Percentiles rank a stretch among this genome's conserved stretches.
These are phyloP conservation scores for Microchirus variegatus DNA, from an alignment of 2,797 vertebrate genomes.

Conservation along the genomic window DNA sequence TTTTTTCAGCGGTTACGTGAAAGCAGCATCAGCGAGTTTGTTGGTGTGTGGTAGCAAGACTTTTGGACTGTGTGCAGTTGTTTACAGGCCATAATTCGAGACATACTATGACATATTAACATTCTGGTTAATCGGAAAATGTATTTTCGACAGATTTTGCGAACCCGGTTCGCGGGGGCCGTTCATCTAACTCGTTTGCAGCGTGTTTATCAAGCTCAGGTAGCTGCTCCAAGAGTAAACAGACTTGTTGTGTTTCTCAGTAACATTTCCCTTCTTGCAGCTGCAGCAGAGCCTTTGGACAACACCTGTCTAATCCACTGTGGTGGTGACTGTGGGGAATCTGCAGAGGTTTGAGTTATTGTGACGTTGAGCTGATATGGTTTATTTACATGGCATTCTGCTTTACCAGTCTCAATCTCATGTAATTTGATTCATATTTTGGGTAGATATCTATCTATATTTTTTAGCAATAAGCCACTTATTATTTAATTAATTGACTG, in stretches of 20 bases:
- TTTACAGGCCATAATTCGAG: background rate
- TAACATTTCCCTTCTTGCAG: background rate
- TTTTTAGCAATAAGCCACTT: no score
- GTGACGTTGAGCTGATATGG: background rate
- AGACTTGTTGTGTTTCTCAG: background rate
- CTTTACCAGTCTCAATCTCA: no score
- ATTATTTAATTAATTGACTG: no score
- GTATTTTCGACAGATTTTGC: conserved; percentile 45
- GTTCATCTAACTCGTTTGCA: conserved; percentile 12
- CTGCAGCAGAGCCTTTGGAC: conserved; percentile 5
- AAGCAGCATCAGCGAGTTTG: background rate
- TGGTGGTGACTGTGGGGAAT: conserved; percentile 29
- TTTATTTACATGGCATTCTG: background rate
- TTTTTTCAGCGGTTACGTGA: background rate
- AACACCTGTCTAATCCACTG: background rate
- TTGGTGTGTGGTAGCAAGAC: background rate
- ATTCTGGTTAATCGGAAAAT: conserved; percentile 9
- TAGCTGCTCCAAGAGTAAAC: conserved; percentile 38
- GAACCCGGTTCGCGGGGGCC: conserved; percentile 21
- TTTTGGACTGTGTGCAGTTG: background rate
- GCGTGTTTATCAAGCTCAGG: conserved; percentile 49
- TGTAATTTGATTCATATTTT: no score
- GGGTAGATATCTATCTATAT: no score
- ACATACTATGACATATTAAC: background rate
- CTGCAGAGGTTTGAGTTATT: conserved; percentile 39